Conservation (phyloP, 2,113 vertebrate species). For the Tachysurus fulvidraco region DNA sequence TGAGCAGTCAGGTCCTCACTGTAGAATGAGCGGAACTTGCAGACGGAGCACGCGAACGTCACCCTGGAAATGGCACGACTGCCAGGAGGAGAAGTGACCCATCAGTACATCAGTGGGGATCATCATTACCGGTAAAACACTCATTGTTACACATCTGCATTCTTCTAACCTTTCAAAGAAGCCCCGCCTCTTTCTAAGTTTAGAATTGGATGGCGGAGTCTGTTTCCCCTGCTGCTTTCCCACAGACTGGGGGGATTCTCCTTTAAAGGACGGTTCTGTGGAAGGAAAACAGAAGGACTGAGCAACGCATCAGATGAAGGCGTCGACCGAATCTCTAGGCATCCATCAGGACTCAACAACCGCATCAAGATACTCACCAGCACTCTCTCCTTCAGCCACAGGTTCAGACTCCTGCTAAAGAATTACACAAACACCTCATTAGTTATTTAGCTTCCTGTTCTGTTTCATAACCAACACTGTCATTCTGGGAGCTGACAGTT, state of each 20-base stretch:
- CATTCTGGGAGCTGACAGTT: no score
- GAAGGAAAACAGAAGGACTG: neutral
- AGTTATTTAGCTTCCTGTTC: neutral
- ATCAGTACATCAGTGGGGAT: neutral
- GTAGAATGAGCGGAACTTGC: constrained; percentile 92
- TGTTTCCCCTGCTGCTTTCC: constrained; percentile 74
- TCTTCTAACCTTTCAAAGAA: constrained; percentile 88
- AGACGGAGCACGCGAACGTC: constrained; percentile 90
- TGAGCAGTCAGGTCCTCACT: constrained; percentile 87
- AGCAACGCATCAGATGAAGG: neutral
- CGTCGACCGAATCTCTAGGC: neutral
- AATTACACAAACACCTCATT: neutral
- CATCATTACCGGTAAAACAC: neutral
- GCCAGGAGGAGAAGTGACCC: neutral
- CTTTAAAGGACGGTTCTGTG: constrained; percentile 62
- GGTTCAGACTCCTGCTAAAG: constrained; percentile 60
- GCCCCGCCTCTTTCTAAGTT: constrained; percentile 80
- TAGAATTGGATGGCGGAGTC: constrained; percentile 54
- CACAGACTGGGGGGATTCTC: constrained; percentile 73
- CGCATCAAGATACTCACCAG: constrained; percentile 44
- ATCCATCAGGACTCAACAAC: neutral
- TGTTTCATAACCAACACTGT: no score
- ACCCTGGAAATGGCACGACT: constrained; percentile 70
- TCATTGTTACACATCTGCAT: neutral
- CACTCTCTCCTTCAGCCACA: constrained; percentile 57